Conservation (phyloP, 2,888 invertebrate species). For the Andrena hattorfiana region DNA sequence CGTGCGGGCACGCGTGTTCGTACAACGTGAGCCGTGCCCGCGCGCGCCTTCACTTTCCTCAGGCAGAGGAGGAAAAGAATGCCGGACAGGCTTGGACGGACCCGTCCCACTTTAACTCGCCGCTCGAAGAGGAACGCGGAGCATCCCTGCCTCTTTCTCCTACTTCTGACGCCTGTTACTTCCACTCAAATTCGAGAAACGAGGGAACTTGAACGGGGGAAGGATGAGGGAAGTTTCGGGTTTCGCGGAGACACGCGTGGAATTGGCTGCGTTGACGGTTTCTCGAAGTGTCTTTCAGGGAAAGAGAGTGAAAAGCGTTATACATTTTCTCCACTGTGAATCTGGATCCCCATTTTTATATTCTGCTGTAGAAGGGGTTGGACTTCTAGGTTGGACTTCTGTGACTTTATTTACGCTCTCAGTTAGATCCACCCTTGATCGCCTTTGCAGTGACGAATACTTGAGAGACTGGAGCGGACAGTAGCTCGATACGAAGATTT, state of each 20-base stretch:
- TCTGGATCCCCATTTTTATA: background rate
- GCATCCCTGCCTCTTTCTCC: background rate
- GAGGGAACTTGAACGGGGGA: slow-evolving; percentile 18
- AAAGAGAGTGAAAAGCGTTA: background rate
- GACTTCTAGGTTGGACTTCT: too few relatives aligned
- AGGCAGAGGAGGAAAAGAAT: background rate
- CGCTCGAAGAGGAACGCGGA: background rate
- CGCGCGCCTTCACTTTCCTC: slow-evolving; percentile 44
- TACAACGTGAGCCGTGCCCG: slow-evolving; percentile 10
- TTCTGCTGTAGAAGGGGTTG: background rate
- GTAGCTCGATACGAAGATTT: slow-evolving; percentile 5
- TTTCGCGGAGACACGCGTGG: slow-evolving; percentile 42
- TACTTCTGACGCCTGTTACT: background rate
- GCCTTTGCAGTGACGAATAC: background rate
- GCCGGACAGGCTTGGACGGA: slow-evolving; percentile 9
- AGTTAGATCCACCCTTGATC: too few relatives aligned
- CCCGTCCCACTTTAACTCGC: background rate
- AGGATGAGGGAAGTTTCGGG: slow-evolving; percentile 24
- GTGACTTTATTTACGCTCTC: too few relatives aligned
- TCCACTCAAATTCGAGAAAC: slow-evolving; percentile 36
- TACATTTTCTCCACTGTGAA: background rate
- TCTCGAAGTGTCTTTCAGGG: background rate
- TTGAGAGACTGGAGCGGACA: background rate
- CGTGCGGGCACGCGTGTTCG: slow-evolving; percentile 53
- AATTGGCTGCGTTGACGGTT: slow-evolving; percentile 30